Evolutionary conservation across 2,113 vertebrate genomes (phyloP).

Genomic region (Calypte anna): DNA sequence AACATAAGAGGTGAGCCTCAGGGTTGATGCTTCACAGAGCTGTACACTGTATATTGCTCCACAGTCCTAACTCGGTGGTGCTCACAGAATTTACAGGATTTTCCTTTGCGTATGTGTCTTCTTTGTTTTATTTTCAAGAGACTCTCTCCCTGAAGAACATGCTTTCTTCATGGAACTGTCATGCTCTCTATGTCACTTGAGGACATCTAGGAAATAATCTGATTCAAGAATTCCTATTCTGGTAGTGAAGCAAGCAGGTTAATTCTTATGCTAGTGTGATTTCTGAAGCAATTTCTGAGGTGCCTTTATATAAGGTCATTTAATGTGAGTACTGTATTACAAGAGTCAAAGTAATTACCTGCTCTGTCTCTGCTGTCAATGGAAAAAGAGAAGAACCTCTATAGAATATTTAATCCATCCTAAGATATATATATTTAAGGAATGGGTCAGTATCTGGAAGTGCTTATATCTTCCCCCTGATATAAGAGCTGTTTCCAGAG

Average conservation of each 20-base stretch:
- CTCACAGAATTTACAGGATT: background rate
- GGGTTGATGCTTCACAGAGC: background rate
- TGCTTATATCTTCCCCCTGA: background rate
- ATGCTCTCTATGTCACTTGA: background rate
- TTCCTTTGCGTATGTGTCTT: background rate
- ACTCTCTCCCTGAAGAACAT: background rate
- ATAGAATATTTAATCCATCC: background rate
- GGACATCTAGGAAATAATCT: background rate
- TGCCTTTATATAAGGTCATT: background rate
- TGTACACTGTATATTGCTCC: fast-evolving
- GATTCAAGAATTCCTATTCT: background rate
- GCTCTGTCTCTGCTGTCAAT: background rate
- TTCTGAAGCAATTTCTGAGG: background rate
- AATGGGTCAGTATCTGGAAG: background rate
- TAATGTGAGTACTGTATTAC: background rate
- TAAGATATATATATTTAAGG: background rate
- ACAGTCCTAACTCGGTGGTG: background rate
- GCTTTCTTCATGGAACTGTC: background rate
- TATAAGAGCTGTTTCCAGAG: background rate
- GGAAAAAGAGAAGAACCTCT: background rate
- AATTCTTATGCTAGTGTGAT: background rate
- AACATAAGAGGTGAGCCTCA: background rate
- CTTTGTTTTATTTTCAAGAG: background rate
- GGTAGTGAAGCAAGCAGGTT: background rate
- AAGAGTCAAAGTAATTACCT: background rate